Conservation (phyloP, 2,797 vertebrate species). For the Vireo griseus region DNA sequence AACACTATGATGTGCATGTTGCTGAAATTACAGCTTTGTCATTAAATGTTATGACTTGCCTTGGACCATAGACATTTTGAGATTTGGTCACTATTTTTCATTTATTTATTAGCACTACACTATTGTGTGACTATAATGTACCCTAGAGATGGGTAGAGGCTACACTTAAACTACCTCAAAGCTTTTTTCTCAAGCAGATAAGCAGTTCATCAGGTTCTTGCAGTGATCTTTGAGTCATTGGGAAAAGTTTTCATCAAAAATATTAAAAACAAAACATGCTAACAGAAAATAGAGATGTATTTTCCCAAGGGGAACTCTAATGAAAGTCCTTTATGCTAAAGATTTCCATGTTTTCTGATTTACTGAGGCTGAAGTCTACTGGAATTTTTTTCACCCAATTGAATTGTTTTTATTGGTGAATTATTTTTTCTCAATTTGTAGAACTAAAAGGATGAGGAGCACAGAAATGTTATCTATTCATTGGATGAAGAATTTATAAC, state of each 20-base stretch:
- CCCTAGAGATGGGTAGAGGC: not conserved
- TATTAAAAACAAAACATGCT: accelerated
- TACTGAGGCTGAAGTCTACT: not conserved
- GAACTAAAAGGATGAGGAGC: not conserved
- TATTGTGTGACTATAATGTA: not conserved
- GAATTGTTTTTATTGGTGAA: not conserved
- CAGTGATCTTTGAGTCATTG: not conserved
- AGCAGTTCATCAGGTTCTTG: not conserved
- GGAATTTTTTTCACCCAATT: not conserved
- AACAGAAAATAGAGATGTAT: not conserved
- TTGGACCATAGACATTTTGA: not conserved
- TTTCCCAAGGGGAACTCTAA: not conserved
- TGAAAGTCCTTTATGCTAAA: not conserved
- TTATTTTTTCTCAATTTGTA: not conserved
- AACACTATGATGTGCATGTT: not conserved
- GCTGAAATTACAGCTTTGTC: not conserved
- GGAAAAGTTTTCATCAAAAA: not conserved
- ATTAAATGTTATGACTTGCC: not conserved
- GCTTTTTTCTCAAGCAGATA: not conserved
- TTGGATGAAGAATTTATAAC: not conserved
- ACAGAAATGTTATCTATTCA: not conserved
- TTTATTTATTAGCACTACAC: not conserved
- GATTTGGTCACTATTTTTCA: not conserved
- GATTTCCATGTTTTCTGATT: not conserved
- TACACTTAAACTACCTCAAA: not conserved